Base-by-base conservation (phyloP, 2,113 vertebrate species). In the Hymenochirus boettgeri region DNA sequence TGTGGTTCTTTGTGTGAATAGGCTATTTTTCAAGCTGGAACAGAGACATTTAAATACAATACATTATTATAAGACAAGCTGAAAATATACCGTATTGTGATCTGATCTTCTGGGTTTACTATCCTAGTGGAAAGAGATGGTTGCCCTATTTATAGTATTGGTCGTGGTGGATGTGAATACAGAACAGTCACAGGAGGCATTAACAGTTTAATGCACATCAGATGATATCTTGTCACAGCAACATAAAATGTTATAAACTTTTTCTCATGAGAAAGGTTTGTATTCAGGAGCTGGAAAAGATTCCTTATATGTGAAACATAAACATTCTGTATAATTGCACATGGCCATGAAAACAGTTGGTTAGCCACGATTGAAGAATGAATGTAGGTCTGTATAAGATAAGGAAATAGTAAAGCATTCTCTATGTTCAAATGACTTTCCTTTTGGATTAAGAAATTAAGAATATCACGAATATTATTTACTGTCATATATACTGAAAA, bases 241-340 rank as follows among this genome's bases (percentile, higher is more conserved):
- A 58, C 50, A 61, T 7, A 27, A 58, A 65, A 71, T 71, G 56
- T 67, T 72, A 72, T 45, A 65, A 67, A 60, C 13, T 50, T n/a
- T n/a, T 72, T 65, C 72, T 73, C 15, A 3, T 26, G 65, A 61
- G 35, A 62, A 56, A 58, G 23, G 22, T 67, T 8, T 37, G 57
- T 3, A 39, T 17, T 76, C 69, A 62, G 55, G 50, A 39, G 61
- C 55, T 31, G 61, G 46, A 42, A 37, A 37, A 39, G 27, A 57
- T 0, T 76, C 72, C 56, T 21, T 12, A 65, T 33, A 70, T 67
- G 71, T 72, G 70, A 65, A 24, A 72, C 72, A 61, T 65, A 70
- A 12, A 23, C 19, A 73, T 70, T 73, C 62, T 54, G 18, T 22
- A 13, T 22, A 7, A 48, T 48, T 22, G 19, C 18, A 48, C 7